Percentiles rank a stretch among this genome's conserved stretches.
phyloP scores from a whole-genome alignment of 2,888 invertebrate genomes.

The Schizotus pectinicornis region DNA sequence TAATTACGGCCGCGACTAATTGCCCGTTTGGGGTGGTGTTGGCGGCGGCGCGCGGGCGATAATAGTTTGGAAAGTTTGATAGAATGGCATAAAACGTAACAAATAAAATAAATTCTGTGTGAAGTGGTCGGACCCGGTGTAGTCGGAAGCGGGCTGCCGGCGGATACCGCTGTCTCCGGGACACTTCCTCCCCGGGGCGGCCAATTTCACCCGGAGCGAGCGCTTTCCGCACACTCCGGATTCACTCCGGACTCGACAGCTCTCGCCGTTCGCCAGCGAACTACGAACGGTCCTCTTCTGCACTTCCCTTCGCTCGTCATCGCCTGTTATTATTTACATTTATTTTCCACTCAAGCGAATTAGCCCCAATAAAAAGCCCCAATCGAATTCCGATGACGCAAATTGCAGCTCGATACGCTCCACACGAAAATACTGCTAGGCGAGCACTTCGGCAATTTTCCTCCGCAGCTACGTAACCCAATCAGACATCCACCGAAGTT shows the following conservation, averaged over 20 bases:
- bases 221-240: constrained; percentile 55
- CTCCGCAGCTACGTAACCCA: no score
- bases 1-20: not conserved
- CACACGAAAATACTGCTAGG: no score
- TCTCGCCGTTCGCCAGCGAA: constrained; percentile 13
- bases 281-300: no score
- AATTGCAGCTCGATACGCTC: no score
- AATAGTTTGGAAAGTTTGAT: constrained; percentile 13
- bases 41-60: no score
- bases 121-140: constrained; percentile 53
- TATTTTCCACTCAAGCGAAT: no score
- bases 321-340: no score
- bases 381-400: no score
- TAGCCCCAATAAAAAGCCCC: no score
- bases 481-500: no score
- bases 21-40: not conserved
- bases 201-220: constrained; percentile 60
- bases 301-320: no score
- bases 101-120: constrained; percentile 52
- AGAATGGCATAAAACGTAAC: constrained; percentile 32
- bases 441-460: no score
- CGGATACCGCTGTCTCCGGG: constrained; percentile 63
- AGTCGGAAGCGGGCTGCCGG: constrained; percentile 55
- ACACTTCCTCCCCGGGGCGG: constrained; percentile 61
- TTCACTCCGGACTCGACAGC: constrained; percentile 41